Evolutionary conservation across 2,113 vertebrate genomes (phyloP).

Genomic region (Gasterosteus aculeatus): DNA sequence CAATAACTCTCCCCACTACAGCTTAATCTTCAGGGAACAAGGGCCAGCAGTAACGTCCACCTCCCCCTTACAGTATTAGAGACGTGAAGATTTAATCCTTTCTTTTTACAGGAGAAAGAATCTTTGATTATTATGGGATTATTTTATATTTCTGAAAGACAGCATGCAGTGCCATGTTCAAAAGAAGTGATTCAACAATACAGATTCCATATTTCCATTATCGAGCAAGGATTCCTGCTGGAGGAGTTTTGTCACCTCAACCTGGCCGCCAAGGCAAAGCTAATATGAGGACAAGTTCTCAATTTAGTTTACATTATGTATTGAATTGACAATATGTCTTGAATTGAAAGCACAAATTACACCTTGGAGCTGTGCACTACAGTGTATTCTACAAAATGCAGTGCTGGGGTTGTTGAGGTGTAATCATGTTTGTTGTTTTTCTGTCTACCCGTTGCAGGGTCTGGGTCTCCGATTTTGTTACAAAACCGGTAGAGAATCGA

Average conservation of each 20-base stretch:
- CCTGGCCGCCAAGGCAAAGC: slow-evolving; percentile 20
- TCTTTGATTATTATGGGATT: background rate
- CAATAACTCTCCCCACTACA: slow-evolving; percentile 1
- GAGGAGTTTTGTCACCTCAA: slow-evolving; percentile 32
- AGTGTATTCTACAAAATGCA: slow-evolving; percentile 15
- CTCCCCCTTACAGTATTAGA: slow-evolving; percentile 36
- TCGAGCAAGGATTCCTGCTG: background rate
- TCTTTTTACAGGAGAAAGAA: background rate
- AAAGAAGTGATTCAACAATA: slow-evolving; percentile 12
- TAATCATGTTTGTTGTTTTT: background rate
- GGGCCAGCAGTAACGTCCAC: slow-evolving; percentile 18
- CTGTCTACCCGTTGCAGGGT: too few species aligned
- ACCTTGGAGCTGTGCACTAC: background rate
- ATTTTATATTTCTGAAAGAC: slow-evolving; percentile 10
- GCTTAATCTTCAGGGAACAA: slow-evolving; percentile 15
- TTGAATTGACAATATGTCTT: slow-evolving; percentile 2
- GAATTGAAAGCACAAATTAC: slow-evolving; percentile 10
- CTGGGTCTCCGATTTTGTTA: too few species aligned
- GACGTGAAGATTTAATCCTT: slow-evolving; percentile 40
- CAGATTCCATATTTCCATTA: slow-evolving; percentile 19
- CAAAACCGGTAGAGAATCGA: too few species aligned
- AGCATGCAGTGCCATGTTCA: slow-evolving; percentile 18
- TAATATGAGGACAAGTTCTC: slow-evolving; percentile 2
- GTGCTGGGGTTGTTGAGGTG: background rate
- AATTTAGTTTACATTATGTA: background rate